These are phyloP conservation scores for Platypus cylindrus DNA, from an alignment of 2,888 invertebrate species.

Conservation along the genomic window DNA sequence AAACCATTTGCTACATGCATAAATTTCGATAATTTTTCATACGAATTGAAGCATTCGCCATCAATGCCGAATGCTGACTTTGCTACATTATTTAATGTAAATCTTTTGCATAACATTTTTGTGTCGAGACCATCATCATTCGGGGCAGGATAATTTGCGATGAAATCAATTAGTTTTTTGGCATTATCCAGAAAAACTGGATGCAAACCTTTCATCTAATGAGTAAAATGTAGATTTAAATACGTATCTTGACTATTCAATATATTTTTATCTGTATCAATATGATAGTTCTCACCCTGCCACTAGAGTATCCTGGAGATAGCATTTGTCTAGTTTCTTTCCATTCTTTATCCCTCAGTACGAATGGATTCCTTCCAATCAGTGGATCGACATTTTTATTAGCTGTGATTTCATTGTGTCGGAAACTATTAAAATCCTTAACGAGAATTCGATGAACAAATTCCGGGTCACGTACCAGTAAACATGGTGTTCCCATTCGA, in stretches of 20 bases:
- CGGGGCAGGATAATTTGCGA: conserved; percentile 30
- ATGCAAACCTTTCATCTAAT: no score
- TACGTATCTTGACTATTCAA: no score
- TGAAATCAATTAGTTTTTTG: conserved; percentile 34
- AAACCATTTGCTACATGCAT: conserved; percentile 17
- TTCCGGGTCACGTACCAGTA: conserved; percentile 29
- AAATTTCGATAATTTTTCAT: conserved; percentile 19
- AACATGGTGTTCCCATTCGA: conserved; percentile 23
- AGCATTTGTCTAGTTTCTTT: conserved; percentile 36
- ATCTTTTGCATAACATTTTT: conserved; percentile 28
- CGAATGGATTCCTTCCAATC: conserved; percentile 37
- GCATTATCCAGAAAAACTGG: no score
- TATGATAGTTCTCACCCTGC: conserved; percentile 33
- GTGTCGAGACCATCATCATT: conserved; percentile 26
- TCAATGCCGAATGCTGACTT: conserved; percentile 37
- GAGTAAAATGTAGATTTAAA: no score
- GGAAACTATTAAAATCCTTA: conserved; percentile 30
- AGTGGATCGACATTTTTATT: conserved; percentile 36
- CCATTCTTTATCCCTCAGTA: conserved; percentile 38
- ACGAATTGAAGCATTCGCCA: conserved; percentile 30
- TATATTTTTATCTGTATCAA: neutral
- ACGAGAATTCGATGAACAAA: conserved; percentile 27
- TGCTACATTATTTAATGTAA: conserved; percentile 33
- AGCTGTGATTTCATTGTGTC: conserved; percentile 29
- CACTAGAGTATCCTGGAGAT: conserved; percentile 38